Conservation (phyloP, 2,113 vertebrate species). For the Sprattus sprattus region DNA sequence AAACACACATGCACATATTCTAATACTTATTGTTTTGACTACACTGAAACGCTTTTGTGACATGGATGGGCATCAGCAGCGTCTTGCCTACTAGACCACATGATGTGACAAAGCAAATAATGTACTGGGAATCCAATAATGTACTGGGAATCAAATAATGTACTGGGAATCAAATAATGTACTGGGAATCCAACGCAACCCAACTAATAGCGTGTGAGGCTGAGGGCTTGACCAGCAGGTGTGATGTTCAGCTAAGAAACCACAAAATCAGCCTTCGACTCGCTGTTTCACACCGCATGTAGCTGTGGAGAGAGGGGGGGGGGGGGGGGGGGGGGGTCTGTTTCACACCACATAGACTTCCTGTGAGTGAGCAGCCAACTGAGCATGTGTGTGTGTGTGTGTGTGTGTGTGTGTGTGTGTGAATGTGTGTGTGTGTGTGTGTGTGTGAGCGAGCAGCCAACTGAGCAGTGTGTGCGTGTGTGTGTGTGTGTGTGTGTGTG, state of each 20-base stretch:
- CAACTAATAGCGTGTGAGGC: conserved; percentile 33
- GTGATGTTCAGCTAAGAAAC: conserved; percentile 61
- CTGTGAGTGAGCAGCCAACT: background rate
- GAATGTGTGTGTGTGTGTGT: too few species aligned
- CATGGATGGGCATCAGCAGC: background rate
- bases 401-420: too few species aligned
- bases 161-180: background rate
- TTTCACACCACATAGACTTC: conserved; percentile 8
- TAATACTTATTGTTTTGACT: background rate
- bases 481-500: too few species aligned
- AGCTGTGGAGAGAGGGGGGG: conserved; percentile 32
- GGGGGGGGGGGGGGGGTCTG: conserved; percentile 46
- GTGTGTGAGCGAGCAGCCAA: too few species aligned
- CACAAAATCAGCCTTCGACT: conserved; percentile 58
- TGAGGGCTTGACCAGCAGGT: conserved; percentile 58
- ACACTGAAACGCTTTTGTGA: background rate
- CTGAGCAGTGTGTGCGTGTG: too few species aligned
- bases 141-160: conserved; percentile 21
- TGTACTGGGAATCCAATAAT: conserved; percentile 4
- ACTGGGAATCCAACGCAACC: conserved; percentile 21
- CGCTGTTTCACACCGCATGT: conserved; percentile 47
- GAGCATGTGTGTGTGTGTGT: too few species aligned
- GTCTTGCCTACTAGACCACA: background rate
- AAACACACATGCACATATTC: background rate
- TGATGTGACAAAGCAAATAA: background rate